Conservation (phyloP, 2,797 vertebrate genomes). For the Rhincodon typus region DNA sequence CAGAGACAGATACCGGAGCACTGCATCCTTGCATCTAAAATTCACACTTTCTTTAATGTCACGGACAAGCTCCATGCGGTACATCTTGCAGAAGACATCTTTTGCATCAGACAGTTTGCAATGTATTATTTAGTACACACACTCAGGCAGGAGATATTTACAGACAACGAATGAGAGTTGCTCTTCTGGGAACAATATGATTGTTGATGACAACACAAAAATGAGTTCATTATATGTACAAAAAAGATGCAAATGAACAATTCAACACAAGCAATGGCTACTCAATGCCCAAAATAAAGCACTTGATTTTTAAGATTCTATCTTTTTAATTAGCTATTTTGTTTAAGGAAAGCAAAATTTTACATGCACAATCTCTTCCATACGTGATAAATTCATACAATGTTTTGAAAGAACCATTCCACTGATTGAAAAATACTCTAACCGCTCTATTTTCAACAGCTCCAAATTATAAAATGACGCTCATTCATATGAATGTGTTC, state of each 20-base stretch:
- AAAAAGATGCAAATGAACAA: neutral
- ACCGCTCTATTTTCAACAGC: neutral
- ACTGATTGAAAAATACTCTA: too few relatives aligned
- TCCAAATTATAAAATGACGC: neutral
- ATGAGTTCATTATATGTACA: neutral
- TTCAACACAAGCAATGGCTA: neutral
- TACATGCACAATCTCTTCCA: neutral
- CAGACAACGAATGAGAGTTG: neutral
- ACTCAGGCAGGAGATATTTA: conserved; percentile 16
- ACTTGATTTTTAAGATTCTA: neutral
- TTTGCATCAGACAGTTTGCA: conserved; percentile 32
- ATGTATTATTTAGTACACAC: conserved; percentile 35
- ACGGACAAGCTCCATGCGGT: neutral
- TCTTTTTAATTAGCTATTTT: neutral
- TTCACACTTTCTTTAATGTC: conserved; percentile 16
- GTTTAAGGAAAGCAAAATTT: neutral
- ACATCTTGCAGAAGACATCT: conserved; percentile 6
- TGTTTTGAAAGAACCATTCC: neutral
- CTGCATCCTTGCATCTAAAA: conserved; percentile 24
- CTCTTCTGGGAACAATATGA: conserved; percentile 20
- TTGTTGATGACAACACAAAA: neutral
- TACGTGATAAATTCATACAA: neutral
- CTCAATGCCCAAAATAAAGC: neutral
- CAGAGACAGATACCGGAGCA: conserved; percentile 12
- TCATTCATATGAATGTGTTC: neutral